Evolutionary conservation across 2,888 invertebrate species (phyloP).

Genomic region (Alsophila aescularia): DNA sequence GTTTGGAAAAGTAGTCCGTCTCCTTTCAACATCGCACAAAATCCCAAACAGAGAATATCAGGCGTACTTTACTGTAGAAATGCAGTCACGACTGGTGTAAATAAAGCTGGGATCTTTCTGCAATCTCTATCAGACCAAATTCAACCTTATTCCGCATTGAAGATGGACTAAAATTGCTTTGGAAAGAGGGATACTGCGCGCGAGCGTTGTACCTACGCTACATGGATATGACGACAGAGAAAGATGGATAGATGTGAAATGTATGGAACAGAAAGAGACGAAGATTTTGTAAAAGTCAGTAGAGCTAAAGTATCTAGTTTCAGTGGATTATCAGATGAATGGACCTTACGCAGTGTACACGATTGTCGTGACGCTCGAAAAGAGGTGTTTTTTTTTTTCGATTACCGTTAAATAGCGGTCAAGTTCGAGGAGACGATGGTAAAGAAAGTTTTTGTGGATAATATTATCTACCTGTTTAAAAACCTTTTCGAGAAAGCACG

Average conservation of each 20-base stretch:
- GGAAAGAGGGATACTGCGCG: slow-evolving; percentile 61
- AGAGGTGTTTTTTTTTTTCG: slow-evolving; percentile 21
- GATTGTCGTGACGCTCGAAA: slow-evolving; percentile 34
- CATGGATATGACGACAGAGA: slow-evolving; percentile 22
- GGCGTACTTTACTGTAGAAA: slow-evolving; percentile 52
- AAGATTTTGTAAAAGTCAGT: slow-evolving; percentile 38
- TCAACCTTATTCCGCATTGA: slow-evolving; percentile 35
- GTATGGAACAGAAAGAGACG: slow-evolving; percentile 44
- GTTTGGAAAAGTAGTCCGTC: slow-evolving; percentile 51
- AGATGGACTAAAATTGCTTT: slow-evolving; percentile 46
- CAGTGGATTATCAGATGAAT: slow-evolving; percentile 37
- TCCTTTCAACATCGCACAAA: slow-evolving; percentile 69
- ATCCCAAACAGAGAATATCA: slow-evolving; percentile 68
- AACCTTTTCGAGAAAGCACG: too few relatives aligned
- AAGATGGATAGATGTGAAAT: slow-evolving; percentile 5
- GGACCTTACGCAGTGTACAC: slow-evolving; percentile 37
- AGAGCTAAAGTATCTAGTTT: slow-evolving; percentile 32
- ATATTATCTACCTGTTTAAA: background rate
- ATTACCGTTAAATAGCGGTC: slow-evolving; percentile 37
- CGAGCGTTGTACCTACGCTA: slow-evolving; percentile 60
- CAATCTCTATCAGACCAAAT: slow-evolving; percentile 40
- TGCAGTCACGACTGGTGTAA: slow-evolving; percentile 80
- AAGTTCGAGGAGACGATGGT: slow-evolving; percentile 26
- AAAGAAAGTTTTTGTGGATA: slow-evolving; percentile 2
- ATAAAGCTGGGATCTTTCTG: slow-evolving; percentile 67